Conservation (phyloP, 2,113 vertebrate genomes). For the Pelobates fuscus region DNA sequence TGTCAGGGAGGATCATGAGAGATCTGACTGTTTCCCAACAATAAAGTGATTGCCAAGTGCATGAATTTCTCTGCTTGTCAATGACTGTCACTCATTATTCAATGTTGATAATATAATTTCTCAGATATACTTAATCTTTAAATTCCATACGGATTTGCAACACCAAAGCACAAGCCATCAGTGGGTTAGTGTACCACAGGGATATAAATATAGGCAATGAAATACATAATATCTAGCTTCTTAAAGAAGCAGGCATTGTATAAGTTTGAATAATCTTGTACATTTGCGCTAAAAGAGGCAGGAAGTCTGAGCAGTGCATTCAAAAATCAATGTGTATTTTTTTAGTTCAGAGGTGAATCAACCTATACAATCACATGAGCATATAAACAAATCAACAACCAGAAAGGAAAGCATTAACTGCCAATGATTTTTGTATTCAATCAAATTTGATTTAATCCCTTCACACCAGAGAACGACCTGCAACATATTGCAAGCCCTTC, state of each 20-base stretch:
- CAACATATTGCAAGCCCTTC: constrained; percentile 21
- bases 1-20: background rate
- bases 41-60: constrained; percentile 2
- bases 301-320: background rate
- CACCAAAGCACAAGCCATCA: constrained; percentile 6
- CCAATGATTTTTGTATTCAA: background rate
- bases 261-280: constrained; percentile 29
- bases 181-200: background rate
- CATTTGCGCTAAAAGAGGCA: constrained; percentile 12
- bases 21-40: background rate
- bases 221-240: constrained; percentile 7
- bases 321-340: background rate
- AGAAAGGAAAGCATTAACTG: constrained; percentile 2
- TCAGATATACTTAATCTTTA: constrained; percentile 15
- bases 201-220: constrained; percentile 10
- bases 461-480: constrained; percentile 1
- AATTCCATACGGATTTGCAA: constrained; percentile 15
- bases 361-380: constrained; percentile 8
- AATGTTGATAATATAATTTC: background rate
- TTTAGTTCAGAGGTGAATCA: background rate
- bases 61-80: background rate
- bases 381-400: constrained; percentile 26
- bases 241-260: constrained; percentile 6
- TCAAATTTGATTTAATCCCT: background rate
- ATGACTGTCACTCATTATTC: background rate